These are phyloP conservation scores for Esox lucius DNA, from an alignment of 2,797 vertebrate species.

Conservation along the genomic window DNA sequence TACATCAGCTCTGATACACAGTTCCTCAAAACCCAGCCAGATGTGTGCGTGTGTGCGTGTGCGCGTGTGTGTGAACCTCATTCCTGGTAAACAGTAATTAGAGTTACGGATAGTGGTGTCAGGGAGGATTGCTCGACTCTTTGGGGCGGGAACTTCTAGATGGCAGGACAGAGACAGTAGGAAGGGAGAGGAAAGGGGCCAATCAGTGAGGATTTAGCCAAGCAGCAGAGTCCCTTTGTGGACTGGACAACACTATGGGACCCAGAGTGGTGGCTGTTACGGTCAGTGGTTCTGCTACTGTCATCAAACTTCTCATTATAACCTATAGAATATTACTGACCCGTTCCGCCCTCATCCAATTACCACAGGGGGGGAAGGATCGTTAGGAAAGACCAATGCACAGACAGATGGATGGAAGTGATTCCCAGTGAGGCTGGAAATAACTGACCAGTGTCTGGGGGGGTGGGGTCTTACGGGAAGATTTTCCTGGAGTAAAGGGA, in stretches of 20 bases:
- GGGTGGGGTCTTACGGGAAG: no score
- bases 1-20: conserved; percentile 69
- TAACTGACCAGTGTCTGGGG: conserved; percentile 53
- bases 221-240: conserved; percentile 2
- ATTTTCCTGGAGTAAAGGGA: no score
- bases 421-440: conserved; percentile 65
- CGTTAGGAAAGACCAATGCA: conserved; percentile 31
- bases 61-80: conserved; percentile 42
- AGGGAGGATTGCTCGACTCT: conserved; percentile 12
- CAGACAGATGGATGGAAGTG: conserved; percentile 44
- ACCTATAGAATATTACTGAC: neutral
- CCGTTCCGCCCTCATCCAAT: neutral
- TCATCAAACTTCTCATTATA: conserved; percentile 6
- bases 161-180: conserved; percentile 54
- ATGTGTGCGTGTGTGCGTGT: neutral
- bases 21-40: conserved; percentile 23
- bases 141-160: conserved; percentile 58
- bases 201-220: conserved; percentile 6
- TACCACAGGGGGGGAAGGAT: neutral
- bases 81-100: conserved; percentile 77
- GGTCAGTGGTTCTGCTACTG: neutral
- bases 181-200: conserved; percentile 36
- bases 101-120: conserved; percentile 59
- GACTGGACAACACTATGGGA: neutral
- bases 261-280: conserved; percentile 3